Evolutionary conservation across 2,888 invertebrate species (phyloP), one percentile per base, ranked within the genome.

Genomic region (Pachydiplax longipennis): DNA sequence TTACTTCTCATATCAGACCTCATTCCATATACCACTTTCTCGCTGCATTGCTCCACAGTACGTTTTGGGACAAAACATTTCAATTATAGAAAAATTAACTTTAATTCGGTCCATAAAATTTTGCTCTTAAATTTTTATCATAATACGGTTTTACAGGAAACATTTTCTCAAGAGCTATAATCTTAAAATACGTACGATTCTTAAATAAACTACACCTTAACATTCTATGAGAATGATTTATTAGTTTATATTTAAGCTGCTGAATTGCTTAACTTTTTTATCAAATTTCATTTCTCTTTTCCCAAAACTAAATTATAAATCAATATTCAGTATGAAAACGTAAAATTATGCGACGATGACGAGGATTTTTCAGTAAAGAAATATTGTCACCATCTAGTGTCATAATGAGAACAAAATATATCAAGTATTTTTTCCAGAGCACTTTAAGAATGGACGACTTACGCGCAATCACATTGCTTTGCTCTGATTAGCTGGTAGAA

Each of bases 161-260:
- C 35, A 87, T 65, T 87, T 87, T 87, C 25, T 31, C 73, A 73
- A 87, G 37, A 58, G 87, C 87, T 61, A 61, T 37, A 61, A 61
- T 61, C 58, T 87, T 58, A 35, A 87, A 87, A 87, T 87, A 61
- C 61, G 53, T 83, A 87, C 61, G 37, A 61, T 87, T 87, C 37
- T 58, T 37, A 87, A 87, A 87, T 87, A 87, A 87, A 87, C 87
- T 65, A 87, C 87, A 87, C 87, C 37, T 58, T 87, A 87, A 61
- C 87, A 87, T 87, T 87, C 87, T 87, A 87, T 87, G 87, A 87
- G 87, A 87, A 87, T 87, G 87, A 87, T 87, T 87, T 65, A 87
- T 87, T 65, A 61, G 61, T 87, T 87, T 37, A 87, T 58, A 87
- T 87, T 87, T 87, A 87, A 87, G 87, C 87, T 61, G 87, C 87